Base-by-base conservation (phyloP, 2,888 invertebrate genomes). In the Chironomus tentans region DNA sequence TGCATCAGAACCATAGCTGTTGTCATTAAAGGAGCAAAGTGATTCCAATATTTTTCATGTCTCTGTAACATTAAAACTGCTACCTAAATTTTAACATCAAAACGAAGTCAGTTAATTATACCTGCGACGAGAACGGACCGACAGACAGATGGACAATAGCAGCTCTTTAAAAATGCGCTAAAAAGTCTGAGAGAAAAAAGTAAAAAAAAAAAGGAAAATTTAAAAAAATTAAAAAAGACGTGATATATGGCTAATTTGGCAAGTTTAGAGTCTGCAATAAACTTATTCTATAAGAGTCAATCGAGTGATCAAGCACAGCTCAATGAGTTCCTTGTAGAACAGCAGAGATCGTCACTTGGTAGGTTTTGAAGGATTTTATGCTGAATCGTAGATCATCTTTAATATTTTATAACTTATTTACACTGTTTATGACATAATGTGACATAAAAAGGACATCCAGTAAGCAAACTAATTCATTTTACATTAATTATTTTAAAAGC, bases 281-380 rank as follows among this genome's bases (percentile, higher is more conserved):
- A 82, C 61, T 79, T 82, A 7, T 84, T 84, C 78, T 84, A 84
- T 79, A 82, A 82, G 28, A 82, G 83, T 21, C 82, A 82, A 68
- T 86, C 88, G 1, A 85, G 86, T 68, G 91, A 92, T 79, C 90
- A 92, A 80, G 89, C 90, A 12, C 90, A 91, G 79, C 91, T 92
- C 77, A 94, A 95, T 81, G 88, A 91, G 68, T 96, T 94, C 94
- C 87, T 97, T 68, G 91, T 93, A 56, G 87, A 90, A 79, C 61
- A 74, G 15, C 74, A 74, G 24, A 46, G 21, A 47, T 12, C 5
- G 4, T 21, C 5, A 56, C 18, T 50, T 15, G 24, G 24, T 71
- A 5, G 18, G 56, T 56, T 10, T 38, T 50, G 50, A 50, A 50
- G 5, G 50, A 50, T 56, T 15, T 56, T 15, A 18, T 5, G 4